Percentiles rank a stretch among this genome's conserved stretches.
Conservation (phyloP, 2,797 vertebrate genomes). For the Platyrinchus mystaceus region DNA sequence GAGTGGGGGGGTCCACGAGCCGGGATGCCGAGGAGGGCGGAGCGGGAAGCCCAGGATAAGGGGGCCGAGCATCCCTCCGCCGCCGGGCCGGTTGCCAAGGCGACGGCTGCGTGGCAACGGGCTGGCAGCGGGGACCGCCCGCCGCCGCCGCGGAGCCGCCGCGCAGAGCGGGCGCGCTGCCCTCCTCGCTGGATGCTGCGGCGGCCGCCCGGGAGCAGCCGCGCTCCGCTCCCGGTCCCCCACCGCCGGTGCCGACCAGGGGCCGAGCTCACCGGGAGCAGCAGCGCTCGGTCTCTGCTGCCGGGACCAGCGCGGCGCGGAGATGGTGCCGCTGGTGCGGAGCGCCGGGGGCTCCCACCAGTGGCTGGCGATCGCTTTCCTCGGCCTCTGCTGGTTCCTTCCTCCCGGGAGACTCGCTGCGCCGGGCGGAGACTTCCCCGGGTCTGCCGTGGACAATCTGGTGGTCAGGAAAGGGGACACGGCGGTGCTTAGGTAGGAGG, state of each 20-base stretch:
- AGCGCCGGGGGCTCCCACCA: slow-evolving; percentile 93
- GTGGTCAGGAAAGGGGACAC: slow-evolving; percentile 97
- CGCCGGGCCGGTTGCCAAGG: slow-evolving; percentile 95
- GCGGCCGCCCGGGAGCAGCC: slow-evolving; percentile 87
- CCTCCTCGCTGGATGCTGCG: slow-evolving; percentile 93
- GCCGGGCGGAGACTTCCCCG: slow-evolving; percentile 83
- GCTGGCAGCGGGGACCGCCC: slow-evolving; percentile 91
- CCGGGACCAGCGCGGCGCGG: slow-evolving; percentile 74
- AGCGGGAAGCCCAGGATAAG: background rate
- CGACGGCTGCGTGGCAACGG: slow-evolving; percentile 99
- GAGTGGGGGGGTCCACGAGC: background rate
- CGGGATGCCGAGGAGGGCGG: background rate
- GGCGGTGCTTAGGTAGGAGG: slow-evolving; percentile 91
- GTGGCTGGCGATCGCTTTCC: slow-evolving; percentile 91
- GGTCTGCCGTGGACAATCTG: slow-evolving; percentile 87
- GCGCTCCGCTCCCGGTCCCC: slow-evolving; percentile 61
- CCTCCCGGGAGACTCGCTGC: slow-evolving; percentile 72
- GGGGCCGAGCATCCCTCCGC: slow-evolving; percentile 29
- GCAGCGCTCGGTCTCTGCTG: background rate
- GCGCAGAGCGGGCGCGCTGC: slow-evolving; percentile 85
- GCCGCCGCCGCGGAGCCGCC: slow-evolving; percentile 37
- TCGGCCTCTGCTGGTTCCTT: slow-evolving; percentile 93
- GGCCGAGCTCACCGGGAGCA: background rate
- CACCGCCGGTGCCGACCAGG: background rate
- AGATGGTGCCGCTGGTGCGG: slow-evolving; percentile 93